These are phyloP conservation scores for Stenolophus ochropezus DNA, from an alignment of 2,888 invertebrate species.

Conservation along the genomic window DNA sequence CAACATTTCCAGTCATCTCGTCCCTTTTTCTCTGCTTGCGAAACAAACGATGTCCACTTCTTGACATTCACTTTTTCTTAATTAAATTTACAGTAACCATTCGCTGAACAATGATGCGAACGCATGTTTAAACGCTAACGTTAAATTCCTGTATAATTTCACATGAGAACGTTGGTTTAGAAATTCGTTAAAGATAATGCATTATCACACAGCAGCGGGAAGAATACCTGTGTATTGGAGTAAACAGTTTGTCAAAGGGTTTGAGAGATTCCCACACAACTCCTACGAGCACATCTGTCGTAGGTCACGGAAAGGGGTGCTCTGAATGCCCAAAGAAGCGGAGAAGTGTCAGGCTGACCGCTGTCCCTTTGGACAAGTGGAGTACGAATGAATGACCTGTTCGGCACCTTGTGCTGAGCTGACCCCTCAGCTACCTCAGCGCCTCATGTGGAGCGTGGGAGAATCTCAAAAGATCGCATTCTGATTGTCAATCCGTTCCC, in stretches of 20 bases:
- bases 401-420: slow-evolving; percentile 37
- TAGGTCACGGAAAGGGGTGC: slow-evolving; percentile 34
- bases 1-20: slow-evolving; percentile 31
- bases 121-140: slow-evolving; percentile 21
- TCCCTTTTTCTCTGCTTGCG: slow-evolving; percentile 29
- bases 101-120: slow-evolving; percentile 55
- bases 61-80: slow-evolving; percentile 58
- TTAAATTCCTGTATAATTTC: slow-evolving; percentile 28
- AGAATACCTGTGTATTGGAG: slow-evolving; percentile 49
- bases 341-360: slow-evolving; percentile 31
- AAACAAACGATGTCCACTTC: slow-evolving; percentile 56
- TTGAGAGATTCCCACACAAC: slow-evolving; percentile 48
- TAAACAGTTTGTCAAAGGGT: slow-evolving; percentile 52
- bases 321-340: not conserved
- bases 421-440: slow-evolving; percentile 66
- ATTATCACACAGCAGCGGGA: not conserved
- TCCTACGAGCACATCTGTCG: slow-evolving; percentile 34
- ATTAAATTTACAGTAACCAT: slow-evolving; percentile 58
- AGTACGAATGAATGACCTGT: slow-evolving; percentile 37
- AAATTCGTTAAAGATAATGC: slow-evolving; percentile 1
- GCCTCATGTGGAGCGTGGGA: slow-evolving; percentile 75
- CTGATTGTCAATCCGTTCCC: slow-evolving; percentile 58
- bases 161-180: slow-evolving; percentile 37
- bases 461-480: slow-evolving; percentile 68
- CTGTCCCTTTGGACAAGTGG: slow-evolving; percentile 55